Conservation (phyloP, 2,113 vertebrate species). For the Zeus faber region DNA sequence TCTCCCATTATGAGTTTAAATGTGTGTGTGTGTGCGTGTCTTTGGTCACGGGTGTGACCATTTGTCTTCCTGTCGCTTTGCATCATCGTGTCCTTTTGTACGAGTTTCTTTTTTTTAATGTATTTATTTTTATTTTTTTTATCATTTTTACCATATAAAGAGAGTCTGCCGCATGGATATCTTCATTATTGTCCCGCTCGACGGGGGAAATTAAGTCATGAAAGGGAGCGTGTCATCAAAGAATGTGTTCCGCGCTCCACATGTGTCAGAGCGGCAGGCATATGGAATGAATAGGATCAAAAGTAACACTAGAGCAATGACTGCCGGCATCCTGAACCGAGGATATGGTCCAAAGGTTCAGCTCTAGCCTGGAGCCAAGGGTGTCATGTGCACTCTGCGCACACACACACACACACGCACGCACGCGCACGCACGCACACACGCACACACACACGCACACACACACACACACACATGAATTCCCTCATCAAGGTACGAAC, state of each 20-base stretch:
- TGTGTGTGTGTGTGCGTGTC: too few species aligned
- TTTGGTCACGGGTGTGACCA: too few species aligned
- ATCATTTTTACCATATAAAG: slow-evolving; percentile 4
- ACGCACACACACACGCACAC: not conserved
- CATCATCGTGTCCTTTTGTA: too few species aligned
- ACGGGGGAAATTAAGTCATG: slow-evolving; percentile 48
- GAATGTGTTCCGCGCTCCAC: slow-evolving; percentile 39
- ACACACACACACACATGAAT: not conserved
- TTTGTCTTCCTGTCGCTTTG: too few species aligned
- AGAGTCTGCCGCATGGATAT: slow-evolving; percentile 8
- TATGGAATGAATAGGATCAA: slow-evolving; percentile 65
- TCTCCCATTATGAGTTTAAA: slow-evolving; percentile 24
- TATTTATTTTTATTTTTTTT: not conserved
- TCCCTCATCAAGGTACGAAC: too few species aligned
- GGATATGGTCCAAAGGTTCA: slow-evolving; percentile 62
- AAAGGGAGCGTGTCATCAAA: slow-evolving; percentile 55
- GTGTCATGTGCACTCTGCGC: slow-evolving; percentile 33
- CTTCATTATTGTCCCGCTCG: slow-evolving; percentile 13
- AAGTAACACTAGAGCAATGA: slow-evolving; percentile 59
- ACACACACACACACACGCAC: slow-evolving; percentile 4
- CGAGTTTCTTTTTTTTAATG: too few species aligned
- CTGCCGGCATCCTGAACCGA: slow-evolving; percentile 54
- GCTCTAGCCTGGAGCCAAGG: slow-evolving; percentile 50
- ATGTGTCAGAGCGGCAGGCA: slow-evolving; percentile 51
- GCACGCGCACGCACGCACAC: not conserved